Base-by-base conservation (phyloP, 2,888 invertebrate genomes). In the Synergus japonicus region DNA sequence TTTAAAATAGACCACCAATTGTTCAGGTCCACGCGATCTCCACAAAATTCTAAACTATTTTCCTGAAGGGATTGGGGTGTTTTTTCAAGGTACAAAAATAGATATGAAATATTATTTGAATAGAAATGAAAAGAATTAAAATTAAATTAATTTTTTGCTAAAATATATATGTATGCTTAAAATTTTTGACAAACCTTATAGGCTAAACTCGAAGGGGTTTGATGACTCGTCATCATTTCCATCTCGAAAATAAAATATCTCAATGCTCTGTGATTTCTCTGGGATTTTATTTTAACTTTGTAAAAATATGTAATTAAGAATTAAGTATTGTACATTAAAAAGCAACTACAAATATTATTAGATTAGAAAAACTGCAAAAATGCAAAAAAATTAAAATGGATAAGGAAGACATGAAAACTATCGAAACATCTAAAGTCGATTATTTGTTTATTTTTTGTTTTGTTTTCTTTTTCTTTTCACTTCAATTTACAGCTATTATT, bases 1-100 rank as follows among this genome's bases (percentile, higher is more conserved):
- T 81, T 79, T 13, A 88, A 80, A 79, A 88, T 84, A 37, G 85
- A 85, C 18, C 85, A 81, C 88, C 88, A 88, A 76, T 87, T 82
- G 58, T 85, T 84, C 67, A 84, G 69, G 65, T 64, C 76, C 41
- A 88, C 44, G 18, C 82, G 79, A 83, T 88, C 88, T 67, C 82
- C 84, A 73, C 85, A 86, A 76, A 88, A 85, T 78, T 80, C 82
- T 0, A 18, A 66, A 66, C 18, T 44, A 43, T 66, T 41, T 9
- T 66, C 18, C 66, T 66, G 0, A 5, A 8, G n/a, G 41, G n/a
- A 9, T 0, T 13, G 58, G 18, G 37, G 5, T 37, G 5, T 29
- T 64, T 64, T 65, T n/a, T 18, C 18, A 18, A 15, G 8, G 15
- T 9, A 9, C 2, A 63, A 29, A 29, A 29, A 13, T 63, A 37